Evolutionary conservation across 1,140 invertebrate genomes (phyloP).

Genomic region (Polyergus mexicanus): DNA sequence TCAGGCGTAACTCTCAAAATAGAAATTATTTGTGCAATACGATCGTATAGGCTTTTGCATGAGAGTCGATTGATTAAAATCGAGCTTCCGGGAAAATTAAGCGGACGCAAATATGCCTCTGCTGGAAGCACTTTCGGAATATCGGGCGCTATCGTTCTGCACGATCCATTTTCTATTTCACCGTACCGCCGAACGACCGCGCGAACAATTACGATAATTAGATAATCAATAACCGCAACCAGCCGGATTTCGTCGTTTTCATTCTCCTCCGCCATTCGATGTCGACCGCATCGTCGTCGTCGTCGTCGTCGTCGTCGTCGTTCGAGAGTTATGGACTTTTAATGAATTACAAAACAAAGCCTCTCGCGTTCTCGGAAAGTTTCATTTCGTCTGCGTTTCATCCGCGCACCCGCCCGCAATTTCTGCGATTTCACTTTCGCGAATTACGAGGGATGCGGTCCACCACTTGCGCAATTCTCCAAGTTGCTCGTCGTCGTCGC

Average conservation of each 20-base stretch:
- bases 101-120: not conserved
- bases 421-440: slow-evolving; percentile 57
- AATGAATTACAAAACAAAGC: slow-evolving; percentile 77
- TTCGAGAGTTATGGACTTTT: slow-evolving; percentile 68
- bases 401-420: not conserved
- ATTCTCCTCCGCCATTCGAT: not conserved
- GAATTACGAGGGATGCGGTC: slow-evolving; percentile 46
- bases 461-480: slow-evolving; percentile 26
- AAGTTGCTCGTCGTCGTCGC: slow-evolving; percentile 44
- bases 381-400: slow-evolving; percentile 42
- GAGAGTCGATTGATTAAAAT: not conserved
- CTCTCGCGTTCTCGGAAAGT: slow-evolving; percentile 59
- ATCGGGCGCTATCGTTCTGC: slow-evolving; percentile 40
- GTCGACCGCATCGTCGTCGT: not conserved
- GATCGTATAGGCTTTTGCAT: not conserved
- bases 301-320: not conserved
- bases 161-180: slow-evolving; percentile 49
- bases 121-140: not conserved
- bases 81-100: slow-evolving; percentile 34
- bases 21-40: slow-evolving; percentile 31
- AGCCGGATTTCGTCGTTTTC: slow-evolving; percentile 22
- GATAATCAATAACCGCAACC: slow-evolving; percentile 66
- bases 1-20: not conserved
- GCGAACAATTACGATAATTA: slow-evolving; percentile 79
- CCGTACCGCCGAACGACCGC: slow-evolving; percentile 35